Base-by-base conservation (phyloP, 2,113 vertebrate species). In the Corythoichthys haematopterus region DNA sequence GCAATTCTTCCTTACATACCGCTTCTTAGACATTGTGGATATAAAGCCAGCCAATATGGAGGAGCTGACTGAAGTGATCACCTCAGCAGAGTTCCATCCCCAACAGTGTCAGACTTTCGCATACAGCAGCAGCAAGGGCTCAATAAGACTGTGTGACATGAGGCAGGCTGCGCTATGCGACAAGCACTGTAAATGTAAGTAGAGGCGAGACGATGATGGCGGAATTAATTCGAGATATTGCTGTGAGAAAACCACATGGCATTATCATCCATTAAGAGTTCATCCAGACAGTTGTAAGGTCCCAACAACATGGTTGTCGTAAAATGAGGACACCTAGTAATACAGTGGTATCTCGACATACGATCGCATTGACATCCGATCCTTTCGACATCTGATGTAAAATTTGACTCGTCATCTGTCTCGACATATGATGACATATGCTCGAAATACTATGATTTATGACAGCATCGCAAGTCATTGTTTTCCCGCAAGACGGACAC, bases 91-190 rank as follows among this genome's bases (percentile, higher is more conserved):
- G 87, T 98, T 98, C 75, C 96, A 98, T 77, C 96, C 96, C 0
- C 93, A 96, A 79, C 93, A 98, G 78, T 98, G 96, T 92, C 95
- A 98, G 90, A 95, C 93, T 72, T 97, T 98, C 0, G 96, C 97
- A 78, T 98, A 98, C 92, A 98, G 95, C 91, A 98, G 96, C 94
- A 98, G 96, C 91, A 98, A 97, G 80, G 96, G 96, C 74, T 97
- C 95, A 35, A 95, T 98, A 88, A 93, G 96, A 52, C 93, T 98
- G 78, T 98, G 96, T 48, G 96, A 98, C 90, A 98, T 98, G 96
- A 90, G 96, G 74, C 89, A 94, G 0, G 90, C 95, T 0, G 96
- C 95, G 0, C 92, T 98, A 69, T 98, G 96, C 12, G 96, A 98
- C 93, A 93, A 90, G 74, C 96, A 98, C 70, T 95, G 94, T 89